Base-by-base conservation (phyloP, 2,113 vertebrate species). In the Guaruba guarouba region DNA sequence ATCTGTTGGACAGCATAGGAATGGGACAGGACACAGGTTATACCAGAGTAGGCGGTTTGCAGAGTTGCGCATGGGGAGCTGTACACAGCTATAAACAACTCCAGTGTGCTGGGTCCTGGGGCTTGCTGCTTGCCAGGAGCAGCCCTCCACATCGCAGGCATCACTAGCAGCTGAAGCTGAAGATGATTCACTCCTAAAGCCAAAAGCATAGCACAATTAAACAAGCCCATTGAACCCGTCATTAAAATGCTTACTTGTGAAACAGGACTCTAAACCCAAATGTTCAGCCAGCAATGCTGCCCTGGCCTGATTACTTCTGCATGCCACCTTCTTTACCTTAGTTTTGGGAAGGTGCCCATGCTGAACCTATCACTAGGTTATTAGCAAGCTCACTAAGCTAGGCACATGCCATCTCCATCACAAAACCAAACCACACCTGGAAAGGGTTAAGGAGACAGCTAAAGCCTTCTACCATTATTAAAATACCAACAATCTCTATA, bases 131-230 rank as follows among this genome's bases (percentile, higher is more conserved):
- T 79, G 74, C 74, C 95, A 90, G 84, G 23, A 44, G 23, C 90
- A 87, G 70, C 90, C 89, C 73, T 80, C 22, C 12, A 3, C 76
- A 59, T 29, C 17, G 3, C 70, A 24, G 64, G 41, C 82, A 74
- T 7, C 6, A 13, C 82, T 86, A 16, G 70, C 76, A 29, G 67
- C 80, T 37, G 5, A 1, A 20, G 5, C 39, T 28, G 70, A 37
- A 37, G 37, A 33, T 95, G 95, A 97, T 61, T 96, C 95, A 95
- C 66, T 41, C 13, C 11, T 13, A 10, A 69, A 82, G 92, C 92
- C 84, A 57, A 95, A 79, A 94, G 88, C 94, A 89, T 28, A 4
- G 11, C 39, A 9, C 81, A 74, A 95, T 96, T 97, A 93, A 95
- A 83, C 57, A 43, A 95, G 86, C 73, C 87, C 79, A 24, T 92